A percentile compares a stretch with the other conserved stretches of the same genome.
phyloP scores from a whole-genome alignment of 1,140 invertebrate genomes.

The Trichonephila clavipes region DNA sequence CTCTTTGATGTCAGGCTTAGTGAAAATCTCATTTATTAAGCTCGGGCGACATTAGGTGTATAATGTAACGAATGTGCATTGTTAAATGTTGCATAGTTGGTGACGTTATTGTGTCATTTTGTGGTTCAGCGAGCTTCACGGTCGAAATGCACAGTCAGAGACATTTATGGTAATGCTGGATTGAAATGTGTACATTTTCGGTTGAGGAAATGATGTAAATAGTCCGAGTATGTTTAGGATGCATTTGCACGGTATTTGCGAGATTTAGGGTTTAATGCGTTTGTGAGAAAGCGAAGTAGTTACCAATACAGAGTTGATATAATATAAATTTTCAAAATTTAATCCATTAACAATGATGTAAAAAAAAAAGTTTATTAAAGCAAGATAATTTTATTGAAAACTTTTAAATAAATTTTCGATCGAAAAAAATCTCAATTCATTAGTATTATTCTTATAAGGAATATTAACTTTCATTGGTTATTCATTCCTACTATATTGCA shows the following conservation, averaged over 20 bases:
- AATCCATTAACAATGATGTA: too few species aligned
- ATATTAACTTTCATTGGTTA: too few species aligned
- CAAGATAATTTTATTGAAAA: too few species aligned
- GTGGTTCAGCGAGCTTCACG: slow-evolving; percentile 19
- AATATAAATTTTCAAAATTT: too few species aligned
- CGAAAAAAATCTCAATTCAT: too few species aligned
- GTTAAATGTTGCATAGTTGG: slow-evolving; percentile 30
- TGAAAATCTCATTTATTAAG: slow-evolving; percentile 67
- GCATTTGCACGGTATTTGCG: neutral
- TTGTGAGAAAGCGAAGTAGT: too few species aligned
- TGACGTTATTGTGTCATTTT: slow-evolving; percentile 59
- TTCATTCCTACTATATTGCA: too few species aligned
- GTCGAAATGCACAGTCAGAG: neutral
- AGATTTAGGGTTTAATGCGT: neutral
- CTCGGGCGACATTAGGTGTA: slow-evolving; percentile 33
- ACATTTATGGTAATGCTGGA: slow-evolving; percentile 14
- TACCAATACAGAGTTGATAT: too few species aligned
- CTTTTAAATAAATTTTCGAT: too few species aligned
- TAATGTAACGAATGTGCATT: slow-evolving; percentile 44
- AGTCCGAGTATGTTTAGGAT: neutral
- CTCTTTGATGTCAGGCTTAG: slow-evolving; percentile 52
- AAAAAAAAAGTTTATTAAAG: too few species aligned
- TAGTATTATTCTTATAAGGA: too few species aligned
- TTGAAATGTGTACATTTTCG: neutral
- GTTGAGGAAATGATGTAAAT: neutral